Evolutionary conservation across 1,140 invertebrate species (phyloP).

Genomic region (Hycleus phaleratus): DNA sequence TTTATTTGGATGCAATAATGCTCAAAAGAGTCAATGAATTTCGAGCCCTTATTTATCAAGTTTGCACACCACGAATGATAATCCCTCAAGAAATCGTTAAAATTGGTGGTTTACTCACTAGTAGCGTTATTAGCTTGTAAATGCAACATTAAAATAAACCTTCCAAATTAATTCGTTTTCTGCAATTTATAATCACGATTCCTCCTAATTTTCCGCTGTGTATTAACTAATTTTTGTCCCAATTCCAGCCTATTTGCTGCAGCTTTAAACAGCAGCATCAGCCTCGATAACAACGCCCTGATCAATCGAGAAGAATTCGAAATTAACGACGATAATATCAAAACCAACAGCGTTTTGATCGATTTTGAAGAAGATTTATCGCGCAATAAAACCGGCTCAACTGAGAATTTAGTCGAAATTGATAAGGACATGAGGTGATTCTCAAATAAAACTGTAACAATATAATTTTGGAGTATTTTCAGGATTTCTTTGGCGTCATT

Average conservation of each 20-base stretch:
- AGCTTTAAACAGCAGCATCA: conserved; percentile 21
- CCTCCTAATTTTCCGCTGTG: too few relatives aligned
- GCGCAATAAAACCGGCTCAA: not conserved
- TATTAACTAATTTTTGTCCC: not conserved
- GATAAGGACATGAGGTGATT: conserved; percentile 12
- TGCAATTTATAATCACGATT: too few relatives aligned
- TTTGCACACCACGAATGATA: too few relatives aligned
- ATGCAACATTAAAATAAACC: too few relatives aligned
- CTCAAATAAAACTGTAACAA: not conserved
- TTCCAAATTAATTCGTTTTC: too few relatives aligned
- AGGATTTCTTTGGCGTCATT: conserved; percentile 9
- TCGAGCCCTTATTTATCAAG: too few relatives aligned
- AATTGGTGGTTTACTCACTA: too few relatives aligned
- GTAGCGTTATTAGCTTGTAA: too few relatives aligned
- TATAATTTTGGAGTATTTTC: not conserved
- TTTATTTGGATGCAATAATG: too few relatives aligned
- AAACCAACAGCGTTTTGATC: conserved; percentile 23
- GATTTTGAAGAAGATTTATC: conserved; percentile 26
- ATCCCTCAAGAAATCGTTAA: too few relatives aligned
- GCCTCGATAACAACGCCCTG: conserved; percentile 14
- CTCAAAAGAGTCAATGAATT: too few relatives aligned
- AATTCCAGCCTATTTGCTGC: conserved; percentile 24
- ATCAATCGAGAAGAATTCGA: conserved; percentile 24
- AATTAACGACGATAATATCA: conserved; percentile 9
- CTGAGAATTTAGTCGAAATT: conserved; percentile 6